A percentile compares a stretch with the other conserved stretches of the same genome.
phyloP scores from a whole-genome alignment of 2,797 vertebrate species.

The Artibeus lituratus region DNA sequence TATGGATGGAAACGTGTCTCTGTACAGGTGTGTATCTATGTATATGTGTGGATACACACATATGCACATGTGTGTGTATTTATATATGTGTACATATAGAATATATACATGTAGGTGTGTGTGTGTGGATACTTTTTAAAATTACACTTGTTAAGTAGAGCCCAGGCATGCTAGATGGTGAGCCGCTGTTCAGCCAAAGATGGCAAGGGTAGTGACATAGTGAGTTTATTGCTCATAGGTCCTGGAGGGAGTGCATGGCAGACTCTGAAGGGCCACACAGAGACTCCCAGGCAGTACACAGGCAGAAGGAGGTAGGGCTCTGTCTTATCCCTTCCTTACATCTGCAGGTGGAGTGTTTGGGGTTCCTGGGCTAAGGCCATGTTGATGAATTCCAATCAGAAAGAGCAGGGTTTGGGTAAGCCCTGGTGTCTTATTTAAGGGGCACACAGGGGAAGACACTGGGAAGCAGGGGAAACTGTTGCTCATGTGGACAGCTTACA shows the following conservation, averaged over 20 bases:
- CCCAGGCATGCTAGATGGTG: too few relatives aligned
- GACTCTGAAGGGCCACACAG: background rate
- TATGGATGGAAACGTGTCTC: background rate
- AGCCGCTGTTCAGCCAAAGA: background rate
- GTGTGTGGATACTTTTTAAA: too few relatives aligned
- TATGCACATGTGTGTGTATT: rapidly evolving
- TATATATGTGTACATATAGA: too few relatives aligned
- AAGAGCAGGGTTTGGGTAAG: background rate
- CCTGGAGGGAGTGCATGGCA: background rate
- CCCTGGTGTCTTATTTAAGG: background rate
- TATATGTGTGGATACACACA: background rate
- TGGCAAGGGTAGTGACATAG: background rate
- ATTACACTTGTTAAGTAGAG: background rate
- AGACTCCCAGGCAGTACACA: background rate
- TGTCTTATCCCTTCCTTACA: background rate
- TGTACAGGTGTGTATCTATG: too few relatives aligned
- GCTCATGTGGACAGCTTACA: background rate
- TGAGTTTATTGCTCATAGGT: background rate
- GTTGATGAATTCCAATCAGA: background rate
- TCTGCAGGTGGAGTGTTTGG: background rate
- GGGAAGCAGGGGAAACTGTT: background rate
- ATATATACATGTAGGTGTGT: background rate
- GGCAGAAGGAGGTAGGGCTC: background rate
- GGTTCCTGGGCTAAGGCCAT: background rate
- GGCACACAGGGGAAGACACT: background rate